These are phyloP conservation scores for Archilochus colubris DNA, from an alignment of 2,113 vertebrate species.

Conservation along the genomic window DNA sequence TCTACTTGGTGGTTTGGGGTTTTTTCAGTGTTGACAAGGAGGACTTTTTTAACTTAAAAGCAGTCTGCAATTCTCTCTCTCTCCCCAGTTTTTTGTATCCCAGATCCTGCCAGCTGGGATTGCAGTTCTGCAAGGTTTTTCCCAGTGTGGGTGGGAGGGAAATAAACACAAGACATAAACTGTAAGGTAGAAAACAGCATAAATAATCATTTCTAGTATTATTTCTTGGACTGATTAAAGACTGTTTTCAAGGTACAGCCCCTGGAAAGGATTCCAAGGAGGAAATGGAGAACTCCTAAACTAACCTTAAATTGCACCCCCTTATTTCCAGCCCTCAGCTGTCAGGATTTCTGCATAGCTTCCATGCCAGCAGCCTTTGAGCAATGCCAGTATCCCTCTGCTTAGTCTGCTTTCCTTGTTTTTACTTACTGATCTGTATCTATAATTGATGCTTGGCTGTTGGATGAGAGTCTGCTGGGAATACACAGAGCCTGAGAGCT, in stretches of 20 bases:
- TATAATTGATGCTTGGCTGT: not conserved
- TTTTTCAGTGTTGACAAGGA: not conserved
- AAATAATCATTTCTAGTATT: not conserved
- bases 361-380: not conserved
- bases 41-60: not conserved
- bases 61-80: not conserved
- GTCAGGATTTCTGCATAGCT: not conserved
- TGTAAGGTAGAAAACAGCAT: not conserved
- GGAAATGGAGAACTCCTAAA: not conserved
- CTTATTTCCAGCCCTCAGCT: not conserved
- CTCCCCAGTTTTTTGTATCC: not conserved
- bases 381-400: rapidly evolving
- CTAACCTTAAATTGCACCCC: not conserved
- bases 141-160: not conserved
- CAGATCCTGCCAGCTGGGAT: not conserved
- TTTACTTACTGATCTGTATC: not conserved
- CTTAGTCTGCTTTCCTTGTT: not conserved
- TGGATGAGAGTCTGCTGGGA: not conserved
- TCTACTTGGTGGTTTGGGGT: not conserved
- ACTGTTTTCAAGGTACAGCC: not conserved
- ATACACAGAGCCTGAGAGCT: not conserved
- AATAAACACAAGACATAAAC: not conserved
- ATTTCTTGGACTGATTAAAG: not conserved
- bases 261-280: not conserved
- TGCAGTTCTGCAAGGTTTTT: not conserved